Evolutionary conservation across 2,113 vertebrate species (phyloP), one percentile per base, ranked within the genome.

Genomic region (Lontra canadensis): DNA sequence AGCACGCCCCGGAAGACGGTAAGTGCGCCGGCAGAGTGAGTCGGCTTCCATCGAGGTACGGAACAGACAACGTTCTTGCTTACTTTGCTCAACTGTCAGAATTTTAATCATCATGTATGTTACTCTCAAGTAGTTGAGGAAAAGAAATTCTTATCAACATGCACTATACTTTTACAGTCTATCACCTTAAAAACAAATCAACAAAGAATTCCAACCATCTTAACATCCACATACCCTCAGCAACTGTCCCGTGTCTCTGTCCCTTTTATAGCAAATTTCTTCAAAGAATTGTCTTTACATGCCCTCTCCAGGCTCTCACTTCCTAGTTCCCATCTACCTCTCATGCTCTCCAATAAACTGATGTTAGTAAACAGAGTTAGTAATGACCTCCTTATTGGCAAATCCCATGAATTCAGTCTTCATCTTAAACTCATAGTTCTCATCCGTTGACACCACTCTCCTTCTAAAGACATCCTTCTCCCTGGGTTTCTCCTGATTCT

Each of bases 1-100:
- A 97, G 57, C 20, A 23, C 13, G 95, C 99, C 15, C 99, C 99
- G 0, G 99, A 99, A 39, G 99, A 99, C 6, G 99, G 99, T 99
- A 97, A 98, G 98, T 97, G 20, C 39, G 9, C 73, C 0, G 34
- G n/a, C 57, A 21, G 10, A 17, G 1, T 29, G 25, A 47, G 34
- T 7, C 5, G 29, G 9, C 55, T 55, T 6, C 1, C 17, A 34
- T 55, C 39, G 34, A 9, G 20, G 42, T 74, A n/a, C 6, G 11
- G 63, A 76, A 47, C 26, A 63, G 47, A 23, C 7, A 7, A 65
- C 18, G 21, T 20, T 71, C 44, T 39, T n/a, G 20, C 65, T 71
- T 36, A 42, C 39, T 63, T 31, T 83, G 17, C 73, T 47, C 13
- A 36, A 34, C 34, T 80, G 10, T 34, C 29, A 25, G 59, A 44